Evolutionary conservation across 2,113 vertebrate genomes (phyloP), one percentile per base, ranked within the genome.

Genomic region (Haemorhous mexicanus): DNA sequence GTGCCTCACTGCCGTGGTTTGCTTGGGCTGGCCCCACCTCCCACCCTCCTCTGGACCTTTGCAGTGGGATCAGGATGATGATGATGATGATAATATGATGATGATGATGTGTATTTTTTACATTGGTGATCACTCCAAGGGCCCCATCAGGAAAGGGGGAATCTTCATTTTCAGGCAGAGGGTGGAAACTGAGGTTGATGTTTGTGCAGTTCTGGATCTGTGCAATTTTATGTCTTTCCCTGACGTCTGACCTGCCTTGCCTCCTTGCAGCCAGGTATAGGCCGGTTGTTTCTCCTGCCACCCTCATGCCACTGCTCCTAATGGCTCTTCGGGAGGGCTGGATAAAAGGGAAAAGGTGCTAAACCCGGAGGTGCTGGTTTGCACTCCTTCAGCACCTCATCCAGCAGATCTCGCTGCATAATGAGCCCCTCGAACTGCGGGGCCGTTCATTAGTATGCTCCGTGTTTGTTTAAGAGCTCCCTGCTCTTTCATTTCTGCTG

Each of bases 401-500:
- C 91, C 87, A 95, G 88, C 49, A 56, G 82, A 63, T 94, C 61
- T 64, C 17, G 1, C 79, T 94, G 89, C 90, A 96, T 95, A 96
- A 96, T 92, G 89, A 95, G 74, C 56, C 70, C 74, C 74, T 87
- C 90, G 49, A 83, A 68, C 80, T 58, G 46, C 9, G 2, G 24
- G n/a, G 16, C 90, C 37, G 12, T 92, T 94, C 87, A 92, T 96
- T 94, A 82, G 82, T 73, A 95, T 95, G 91, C 64, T 1, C 3
- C 1, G 19, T 93, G 89, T 95, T 97, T 96, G 89, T 93, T 96
- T 91, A 95, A 93, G 89, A 66, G 62, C 66, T 80, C 66, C 41
- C 83, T 35, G 66, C 63, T 89, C 74, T 87, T 97, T 92, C 83
- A 55, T 95, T 96, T 75, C 58, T 91, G 33, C 74, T 75, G n/a